Evolutionary conservation across 2,888 invertebrate species (phyloP).

Genomic region (Beris chalybata): DNA sequence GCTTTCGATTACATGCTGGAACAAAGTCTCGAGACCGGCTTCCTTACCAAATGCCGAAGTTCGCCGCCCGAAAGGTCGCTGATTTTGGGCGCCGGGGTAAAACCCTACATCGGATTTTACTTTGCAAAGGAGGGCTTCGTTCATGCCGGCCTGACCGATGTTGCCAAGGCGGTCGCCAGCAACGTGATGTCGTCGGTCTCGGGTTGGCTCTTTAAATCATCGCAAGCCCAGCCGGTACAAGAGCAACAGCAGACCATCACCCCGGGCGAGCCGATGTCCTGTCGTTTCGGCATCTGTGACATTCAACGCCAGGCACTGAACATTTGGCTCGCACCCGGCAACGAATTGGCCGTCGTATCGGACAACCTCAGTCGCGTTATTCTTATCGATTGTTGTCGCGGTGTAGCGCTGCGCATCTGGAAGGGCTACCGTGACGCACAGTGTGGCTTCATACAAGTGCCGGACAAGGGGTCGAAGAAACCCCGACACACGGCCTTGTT

Average conservation of each 20-base stretch:
- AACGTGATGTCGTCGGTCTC: constrained; percentile 80
- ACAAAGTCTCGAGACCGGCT: constrained; percentile 50
- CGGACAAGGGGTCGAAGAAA: constrained; percentile 60
- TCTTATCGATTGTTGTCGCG: constrained; percentile 78
- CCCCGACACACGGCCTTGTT: constrained; percentile 63
- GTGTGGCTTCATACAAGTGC: constrained; percentile 87
- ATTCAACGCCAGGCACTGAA: constrained; percentile 71
- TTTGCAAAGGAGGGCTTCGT: constrained; percentile 86
- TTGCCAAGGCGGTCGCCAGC: constrained; percentile 89
- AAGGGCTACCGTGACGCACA: constrained; percentile 97
- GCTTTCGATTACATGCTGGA: constrained; percentile 84
- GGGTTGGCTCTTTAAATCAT: constrained; percentile 60
- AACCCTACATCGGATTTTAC: constrained; percentile 87
- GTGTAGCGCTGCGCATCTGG: constrained; percentile 82
- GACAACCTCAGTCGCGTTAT: constrained; percentile 88
- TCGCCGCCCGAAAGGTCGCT: constrained; percentile 76
- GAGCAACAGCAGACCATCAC: constrained; percentile 50
- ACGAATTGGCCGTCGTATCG: constrained; percentile 75
- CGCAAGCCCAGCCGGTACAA: constrained; percentile 54
- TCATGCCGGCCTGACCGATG: constrained; percentile 81
- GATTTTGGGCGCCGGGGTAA: constrained; percentile 75
- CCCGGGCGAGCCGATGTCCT: constrained; percentile 68
- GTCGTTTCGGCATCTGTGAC: constrained; percentile 82
- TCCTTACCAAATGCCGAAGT: constrained; percentile 64
- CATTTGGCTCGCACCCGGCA: constrained; percentile 73